phyloP scores from a whole-genome alignment of 2,888 invertebrate species.

The Tridacna gigas region DNA sequence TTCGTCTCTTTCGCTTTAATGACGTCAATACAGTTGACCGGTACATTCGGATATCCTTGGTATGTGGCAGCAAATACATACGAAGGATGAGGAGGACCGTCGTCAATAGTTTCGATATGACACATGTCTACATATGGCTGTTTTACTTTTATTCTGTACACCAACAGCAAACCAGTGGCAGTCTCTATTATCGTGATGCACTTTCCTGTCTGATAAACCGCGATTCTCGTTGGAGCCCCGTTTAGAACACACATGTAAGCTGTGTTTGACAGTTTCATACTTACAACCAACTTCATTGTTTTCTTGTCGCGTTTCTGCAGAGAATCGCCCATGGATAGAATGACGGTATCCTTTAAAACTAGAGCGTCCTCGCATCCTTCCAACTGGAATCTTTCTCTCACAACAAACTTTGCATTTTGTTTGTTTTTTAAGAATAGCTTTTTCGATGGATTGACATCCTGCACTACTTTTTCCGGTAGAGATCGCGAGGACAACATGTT shows the following conservation, averaged over 20 bases:
- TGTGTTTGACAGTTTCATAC: conserved; percentile 49
- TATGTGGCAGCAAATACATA: conserved; percentile 57
- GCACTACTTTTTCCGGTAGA: conserved; percentile 14
- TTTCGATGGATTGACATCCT: conserved; percentile 24
- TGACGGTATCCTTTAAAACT: conserved; percentile 45
- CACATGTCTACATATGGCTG: conserved; percentile 54
- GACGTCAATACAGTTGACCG: conserved; percentile 53
- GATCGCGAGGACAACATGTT: conserved; percentile 11
- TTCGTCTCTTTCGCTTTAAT: conserved; percentile 48
- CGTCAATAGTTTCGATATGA: conserved; percentile 46
- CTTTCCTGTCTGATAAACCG: conserved; percentile 47
- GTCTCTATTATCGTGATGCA: conserved; percentile 57
- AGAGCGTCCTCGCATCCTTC: conserved; percentile 60
- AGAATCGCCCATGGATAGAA: conserved; percentile 43
- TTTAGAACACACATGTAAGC: conserved; percentile 54
- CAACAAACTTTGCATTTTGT: conserved; percentile 43
- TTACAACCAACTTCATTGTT: conserved; percentile 45
- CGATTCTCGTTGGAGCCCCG: conserved; percentile 43
- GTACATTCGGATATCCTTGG: conserved; percentile 40
- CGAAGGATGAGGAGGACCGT: conserved; percentile 54
- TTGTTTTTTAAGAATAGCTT: conserved; percentile 53
- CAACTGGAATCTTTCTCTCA: conserved; percentile 48
- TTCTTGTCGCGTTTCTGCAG: conserved; percentile 56
- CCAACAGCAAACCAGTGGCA: conserved; percentile 38
- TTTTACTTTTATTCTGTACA: conserved; percentile 49